Conservation (phyloP, 2,888 invertebrate genomes). For the Chrysina gloriosa region DNA sequence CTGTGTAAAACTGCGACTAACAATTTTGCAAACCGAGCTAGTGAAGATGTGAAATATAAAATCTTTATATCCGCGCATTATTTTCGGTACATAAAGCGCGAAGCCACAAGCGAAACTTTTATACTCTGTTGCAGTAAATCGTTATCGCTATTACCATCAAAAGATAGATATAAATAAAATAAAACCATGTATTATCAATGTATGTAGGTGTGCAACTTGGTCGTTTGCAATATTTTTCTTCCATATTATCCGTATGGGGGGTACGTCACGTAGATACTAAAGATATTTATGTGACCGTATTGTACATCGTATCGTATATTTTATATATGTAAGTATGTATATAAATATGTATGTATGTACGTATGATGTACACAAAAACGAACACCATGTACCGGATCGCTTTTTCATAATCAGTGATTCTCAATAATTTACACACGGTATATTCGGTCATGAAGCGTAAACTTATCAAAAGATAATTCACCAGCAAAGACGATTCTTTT, state of each 20-base stretch:
- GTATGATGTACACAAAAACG: conserved; percentile 33
- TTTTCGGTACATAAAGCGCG: conserved; percentile 26
- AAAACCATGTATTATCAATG: conserved; percentile 11
- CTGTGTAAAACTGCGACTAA: background rate
- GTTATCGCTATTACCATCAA: conserved; percentile 6
- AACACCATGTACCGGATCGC: background rate
- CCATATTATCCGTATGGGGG: conserved; percentile 5
- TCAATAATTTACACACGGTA: background rate
- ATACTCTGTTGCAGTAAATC: conserved; percentile 1
- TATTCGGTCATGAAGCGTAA: too few relatives aligned
- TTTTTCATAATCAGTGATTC: conserved; percentile 18
- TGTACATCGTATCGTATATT: conserved; percentile 20
- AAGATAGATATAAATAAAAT: conserved; percentile 24
- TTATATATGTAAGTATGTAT: conserved; percentile 26
- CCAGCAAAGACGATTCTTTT: too few relatives aligned
- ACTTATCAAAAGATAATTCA: too few relatives aligned
- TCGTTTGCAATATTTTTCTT: background rate
- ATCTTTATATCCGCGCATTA: conserved; percentile 16
- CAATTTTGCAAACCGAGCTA: background rate
- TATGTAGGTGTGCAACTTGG: background rate
- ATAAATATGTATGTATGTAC: conserved; percentile 26
- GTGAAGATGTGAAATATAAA: background rate
- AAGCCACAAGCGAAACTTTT: conserved; percentile 13
- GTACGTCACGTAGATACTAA: background rate
- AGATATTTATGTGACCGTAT: conserved; percentile 30